These are phyloP conservation scores for Latheticus oryzae DNA, from an alignment of 2,888 invertebrate genomes.

Conservation along the genomic window DNA sequence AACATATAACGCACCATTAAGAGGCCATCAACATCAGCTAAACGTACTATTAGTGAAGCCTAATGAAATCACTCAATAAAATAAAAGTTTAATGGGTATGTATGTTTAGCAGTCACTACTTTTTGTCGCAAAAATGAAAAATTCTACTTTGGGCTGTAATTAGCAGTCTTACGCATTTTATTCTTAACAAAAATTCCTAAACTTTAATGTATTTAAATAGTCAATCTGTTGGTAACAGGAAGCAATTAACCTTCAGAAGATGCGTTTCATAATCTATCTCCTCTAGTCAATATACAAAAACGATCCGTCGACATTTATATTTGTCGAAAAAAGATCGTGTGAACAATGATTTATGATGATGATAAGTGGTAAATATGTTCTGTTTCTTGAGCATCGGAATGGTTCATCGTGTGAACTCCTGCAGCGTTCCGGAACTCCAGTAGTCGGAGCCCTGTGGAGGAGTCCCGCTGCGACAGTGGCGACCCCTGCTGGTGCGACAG, in stretches of 20 bases:
- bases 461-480: conserved; percentile 63
- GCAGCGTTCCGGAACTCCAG: conserved; percentile 42
- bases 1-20: conserved; percentile 36
- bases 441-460: conserved; percentile 55
- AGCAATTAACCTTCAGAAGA: no score
- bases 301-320: conserved; percentile 12
- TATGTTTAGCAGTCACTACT: neutral
- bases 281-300: conserved; percentile 9
- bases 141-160: no score
- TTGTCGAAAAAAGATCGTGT: neutral
- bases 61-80: conserved; percentile 32
- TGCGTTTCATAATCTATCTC: no score
- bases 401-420: conserved; percentile 33
- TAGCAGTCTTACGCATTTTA: no score
- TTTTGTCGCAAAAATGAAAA: neutral
- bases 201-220: no score
- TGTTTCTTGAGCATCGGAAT: conserved; percentile 9
- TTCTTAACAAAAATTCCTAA: no score
- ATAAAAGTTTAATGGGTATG: conserved; percentile 24
- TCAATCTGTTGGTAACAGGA: no score
- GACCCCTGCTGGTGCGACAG: conserved; percentile 62
- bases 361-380: conserved; percentile 25
- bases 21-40: conserved; percentile 25
- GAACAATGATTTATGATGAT: conserved; percentile 26
- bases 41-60: conserved; percentile 31